Evolutionary conservation across 2,113 vertebrate species (phyloP).

Genomic region (Micromys minutus): DNA sequence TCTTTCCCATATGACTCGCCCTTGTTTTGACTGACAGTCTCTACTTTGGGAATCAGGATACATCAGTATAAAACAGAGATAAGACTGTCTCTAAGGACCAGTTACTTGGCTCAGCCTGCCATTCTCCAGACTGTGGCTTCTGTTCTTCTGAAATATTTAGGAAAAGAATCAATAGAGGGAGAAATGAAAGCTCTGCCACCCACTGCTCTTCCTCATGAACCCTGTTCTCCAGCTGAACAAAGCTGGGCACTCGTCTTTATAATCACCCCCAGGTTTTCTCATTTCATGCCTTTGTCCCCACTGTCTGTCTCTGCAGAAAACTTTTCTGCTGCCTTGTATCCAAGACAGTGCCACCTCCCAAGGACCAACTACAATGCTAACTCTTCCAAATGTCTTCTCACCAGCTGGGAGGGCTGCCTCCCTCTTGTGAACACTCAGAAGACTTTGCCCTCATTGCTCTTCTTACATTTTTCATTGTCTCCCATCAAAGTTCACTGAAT

Average conservation of each 20-base stretch:
- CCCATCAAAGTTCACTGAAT: neutral
- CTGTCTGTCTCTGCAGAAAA: slow-evolving; percentile 62
- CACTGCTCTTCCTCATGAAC: slow-evolving; percentile 38
- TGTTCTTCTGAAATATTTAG: slow-evolving; percentile 72
- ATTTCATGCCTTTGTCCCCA: slow-evolving; percentile 63
- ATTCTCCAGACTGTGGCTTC: slow-evolving; percentile 51
- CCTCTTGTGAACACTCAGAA: slow-evolving; percentile 17
- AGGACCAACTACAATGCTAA: slow-evolving; percentile 17
- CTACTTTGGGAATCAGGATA: slow-evolving; percentile 28
- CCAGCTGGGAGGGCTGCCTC: neutral
- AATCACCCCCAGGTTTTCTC: slow-evolving; percentile 61
- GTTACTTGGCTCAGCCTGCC: slow-evolving; percentile 12
- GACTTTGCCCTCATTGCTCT: slow-evolving; percentile 12
- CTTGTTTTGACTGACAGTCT: neutral
- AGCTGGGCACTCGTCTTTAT: slow-evolving; percentile 49
- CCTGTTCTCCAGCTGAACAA: slow-evolving; percentile 61
- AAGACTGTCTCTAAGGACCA: slow-evolving; percentile 1
- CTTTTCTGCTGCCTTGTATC: slow-evolving; percentile 61
- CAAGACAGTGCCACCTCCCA: slow-evolving; percentile 28
- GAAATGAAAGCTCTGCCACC: slow-evolving; percentile 63
- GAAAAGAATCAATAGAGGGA: slow-evolving; percentile 71
- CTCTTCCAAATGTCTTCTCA: slow-evolving; percentile 37
- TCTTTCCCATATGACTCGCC: neutral
- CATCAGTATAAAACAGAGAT: slow-evolving; percentile 3
- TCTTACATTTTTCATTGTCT: slow-evolving; percentile 36